Base-by-base conservation (phyloP, 2,797 vertebrate genomes). In the Aselliscus stoliczkanus region DNA sequence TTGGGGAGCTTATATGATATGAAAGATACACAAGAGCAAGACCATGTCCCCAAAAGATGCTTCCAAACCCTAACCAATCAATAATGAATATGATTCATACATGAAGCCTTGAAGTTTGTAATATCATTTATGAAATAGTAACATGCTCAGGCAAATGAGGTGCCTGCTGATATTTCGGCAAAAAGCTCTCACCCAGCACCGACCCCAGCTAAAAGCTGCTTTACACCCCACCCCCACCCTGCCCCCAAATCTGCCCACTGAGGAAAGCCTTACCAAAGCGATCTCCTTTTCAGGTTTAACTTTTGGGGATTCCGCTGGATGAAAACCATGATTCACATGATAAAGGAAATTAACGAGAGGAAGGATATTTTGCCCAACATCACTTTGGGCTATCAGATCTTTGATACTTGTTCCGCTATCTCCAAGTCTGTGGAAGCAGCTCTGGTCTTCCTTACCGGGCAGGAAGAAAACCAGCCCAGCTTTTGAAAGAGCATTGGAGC, bases 341-440 rank as follows among this genome's bases (percentile, higher is more conserved):
- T 99, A 67, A 82, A 98, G 1, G 99, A 99, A 98, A 99, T 99
- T 37, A 99, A 99, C 47, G 12, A 87, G 0, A 98, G 96, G 29
- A 0, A 42, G 0, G 98, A 99, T 91, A 97, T 99, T 91, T 98
- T 99, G 81, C 99, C 99, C 42, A 69, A 97, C 15, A 98, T 99
- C 1, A 98, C 99, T 39, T 98, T 99, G 96, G 99, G 99, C 8
- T 99, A 99, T 18, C 99, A 99, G 97, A 99, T 99, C 97, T 99
- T 99, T 21, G 99, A 99, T 96, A 99, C 98, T 14, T 99, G 99
- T 97, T 99, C 98, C 97, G 99, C 99, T 88, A 99, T 99, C 97
- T 99, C 99, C 92, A 99, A 99, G 97, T 98, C 99, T 0, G 98
- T 99, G 87, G 99, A 99, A 97, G 99, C 99, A 6, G 99, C 99